Percentiles rank a stretch among this genome's conserved stretches.
These are phyloP conservation scores for Caranx ignobilis DNA, from an alignment of 2,113 vertebrate species.

Conservation along the genomic window DNA sequence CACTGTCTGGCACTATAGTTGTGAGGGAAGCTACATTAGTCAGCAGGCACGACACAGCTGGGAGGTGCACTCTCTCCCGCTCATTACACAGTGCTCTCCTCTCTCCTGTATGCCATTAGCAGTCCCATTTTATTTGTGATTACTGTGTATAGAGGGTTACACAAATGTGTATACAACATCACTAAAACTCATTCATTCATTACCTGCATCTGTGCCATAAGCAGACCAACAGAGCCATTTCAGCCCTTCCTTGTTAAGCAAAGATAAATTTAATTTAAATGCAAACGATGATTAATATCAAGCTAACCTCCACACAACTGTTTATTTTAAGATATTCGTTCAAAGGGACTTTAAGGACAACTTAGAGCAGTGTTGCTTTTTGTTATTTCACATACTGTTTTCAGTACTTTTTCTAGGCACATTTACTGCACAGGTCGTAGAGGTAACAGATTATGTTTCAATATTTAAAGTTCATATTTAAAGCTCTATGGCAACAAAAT, in stretches of 20 bases:
- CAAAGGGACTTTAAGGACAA: background rate
- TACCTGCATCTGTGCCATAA: constrained; percentile 8
- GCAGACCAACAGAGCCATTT: constrained; percentile 10
- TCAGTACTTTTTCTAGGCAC: background rate
- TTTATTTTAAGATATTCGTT: background rate
- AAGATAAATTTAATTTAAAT: background rate
- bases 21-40: constrained; percentile 71
- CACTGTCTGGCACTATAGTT: constrained; percentile 45
- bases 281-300: background rate
- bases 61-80: constrained; percentile 56
- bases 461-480: background rate
- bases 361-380: background rate
- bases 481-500: background rate
- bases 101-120: constrained; percentile 63
- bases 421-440: background rate
- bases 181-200: constrained; percentile 49
- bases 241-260: background rate
- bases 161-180: constrained; percentile 47
- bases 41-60: constrained; percentile 67
- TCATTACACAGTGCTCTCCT: constrained; percentile 56
- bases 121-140: constrained; percentile 49
- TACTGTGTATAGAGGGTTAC: constrained; percentile 45
- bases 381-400: background rate
- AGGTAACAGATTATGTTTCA: background rate
- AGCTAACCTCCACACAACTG: background rate